Evolutionary conservation across 2,797 vertebrate species (phyloP).

Genomic region (Apodemus agrarius): DNA sequence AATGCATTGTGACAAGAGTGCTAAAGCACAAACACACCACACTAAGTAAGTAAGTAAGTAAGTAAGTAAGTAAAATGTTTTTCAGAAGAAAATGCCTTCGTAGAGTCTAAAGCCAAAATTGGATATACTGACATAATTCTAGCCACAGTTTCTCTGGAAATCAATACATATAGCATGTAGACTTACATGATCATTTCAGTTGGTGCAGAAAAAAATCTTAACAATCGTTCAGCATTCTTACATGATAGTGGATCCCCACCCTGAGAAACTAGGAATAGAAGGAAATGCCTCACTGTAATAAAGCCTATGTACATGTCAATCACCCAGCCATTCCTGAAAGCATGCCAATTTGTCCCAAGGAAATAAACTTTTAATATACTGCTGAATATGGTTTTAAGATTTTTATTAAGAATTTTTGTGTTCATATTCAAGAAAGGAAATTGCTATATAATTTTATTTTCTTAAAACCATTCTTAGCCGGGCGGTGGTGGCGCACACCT

Average conservation of each 20-base stretch:
- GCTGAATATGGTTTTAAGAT: not conserved
- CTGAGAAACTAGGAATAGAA: not conserved
- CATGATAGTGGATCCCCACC: not conserved
- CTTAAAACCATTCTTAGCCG: not conserved
- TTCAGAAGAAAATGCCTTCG: not conserved
- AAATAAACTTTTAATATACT: not conserved
- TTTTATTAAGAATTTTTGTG: not conserved
- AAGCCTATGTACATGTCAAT: not conserved
- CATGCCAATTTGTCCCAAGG: not conserved
- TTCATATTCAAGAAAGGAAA: not conserved
- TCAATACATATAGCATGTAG: not conserved
- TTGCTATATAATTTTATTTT: not conserved
- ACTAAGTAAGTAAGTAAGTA: too few relatives aligned
- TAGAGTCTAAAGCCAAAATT: not conserved
- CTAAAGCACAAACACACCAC: not conserved
- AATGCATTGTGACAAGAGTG: not conserved
- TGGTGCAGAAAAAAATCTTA: not conserved
- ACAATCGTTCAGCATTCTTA: not conserved
- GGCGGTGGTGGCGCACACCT: too few relatives aligned
- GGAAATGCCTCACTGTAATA: not conserved
- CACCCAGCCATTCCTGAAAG: not conserved
- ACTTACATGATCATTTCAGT: not conserved
- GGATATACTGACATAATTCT: not conserved
- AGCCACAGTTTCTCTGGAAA: not conserved
- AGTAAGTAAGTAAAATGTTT: not conserved